phyloP scores from a whole-genome alignment of 2,888 invertebrate species.

The Drosophila neotestacea region DNA sequence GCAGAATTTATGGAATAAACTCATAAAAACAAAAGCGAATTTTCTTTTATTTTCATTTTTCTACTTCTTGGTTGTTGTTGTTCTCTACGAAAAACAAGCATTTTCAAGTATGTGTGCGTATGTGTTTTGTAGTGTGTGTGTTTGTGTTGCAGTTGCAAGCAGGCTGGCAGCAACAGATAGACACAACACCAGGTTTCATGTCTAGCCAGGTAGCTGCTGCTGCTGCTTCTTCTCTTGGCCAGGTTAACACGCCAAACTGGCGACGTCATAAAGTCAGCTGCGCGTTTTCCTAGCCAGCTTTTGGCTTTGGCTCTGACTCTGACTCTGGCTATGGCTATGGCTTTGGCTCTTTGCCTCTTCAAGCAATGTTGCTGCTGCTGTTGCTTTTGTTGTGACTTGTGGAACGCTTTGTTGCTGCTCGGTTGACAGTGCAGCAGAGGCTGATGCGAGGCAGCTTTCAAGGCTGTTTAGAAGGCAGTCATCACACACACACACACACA shows the following conservation, averaged over 20 bases:
- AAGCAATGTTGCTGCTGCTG: constrained; percentile 10
- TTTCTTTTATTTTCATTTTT: constrained; percentile 23
- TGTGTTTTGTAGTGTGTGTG: constrained; percentile 29
- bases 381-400: constrained; percentile 76
- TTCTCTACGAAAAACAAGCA: constrained; percentile 19
- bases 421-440: constrained; percentile 70
- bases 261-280: constrained; percentile 80
- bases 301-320: background rate
- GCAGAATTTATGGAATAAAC: constrained; percentile 66
- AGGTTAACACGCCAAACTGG: constrained; percentile 79
- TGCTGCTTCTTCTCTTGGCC: constrained; percentile 68
- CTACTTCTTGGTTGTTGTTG: constrained; percentile 15
- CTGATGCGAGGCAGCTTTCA: constrained; percentile 67
- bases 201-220: constrained; percentile 69
- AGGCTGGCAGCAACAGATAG: constrained; percentile 62
- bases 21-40: constrained; percentile 79
- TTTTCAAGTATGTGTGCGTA: constrained; percentile 7
- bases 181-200: constrained; percentile 65
- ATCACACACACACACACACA: constrained; percentile 32
- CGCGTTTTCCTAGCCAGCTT: constrained; percentile 56
- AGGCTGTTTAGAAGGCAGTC: constrained; percentile 79
- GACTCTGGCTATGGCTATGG: constrained; percentile 1
- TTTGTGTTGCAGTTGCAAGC: constrained; percentile 69
- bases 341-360: constrained; percentile 10
- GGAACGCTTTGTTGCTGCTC: constrained; percentile 64